phyloP scores from a whole-genome alignment of 1,140 invertebrate genomes.

The Bombus fervidus region DNA sequence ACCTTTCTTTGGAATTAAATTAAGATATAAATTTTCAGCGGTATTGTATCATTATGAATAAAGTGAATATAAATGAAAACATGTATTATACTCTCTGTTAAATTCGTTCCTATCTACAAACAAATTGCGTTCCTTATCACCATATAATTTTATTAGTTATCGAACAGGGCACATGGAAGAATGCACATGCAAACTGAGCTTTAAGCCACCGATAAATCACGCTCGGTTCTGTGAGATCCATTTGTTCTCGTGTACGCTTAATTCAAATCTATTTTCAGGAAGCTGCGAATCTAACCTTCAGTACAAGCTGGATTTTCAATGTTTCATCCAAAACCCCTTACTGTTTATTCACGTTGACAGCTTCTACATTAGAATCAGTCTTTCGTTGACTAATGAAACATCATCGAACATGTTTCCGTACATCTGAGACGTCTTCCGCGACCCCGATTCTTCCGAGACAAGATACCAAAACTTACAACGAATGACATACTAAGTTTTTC shows the following conservation, averaged over 20 bases:
- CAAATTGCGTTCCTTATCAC: neutral
- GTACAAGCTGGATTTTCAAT: neutral
- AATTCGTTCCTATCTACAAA: neutral
- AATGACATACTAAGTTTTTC: neutral
- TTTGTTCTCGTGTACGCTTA: neutral
- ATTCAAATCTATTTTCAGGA: slow-evolving; percentile 1
- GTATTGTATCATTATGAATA: neutral
- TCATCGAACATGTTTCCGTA: neutral
- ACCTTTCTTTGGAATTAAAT: neutral
- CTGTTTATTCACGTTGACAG: neutral
- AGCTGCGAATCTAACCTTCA: neutral
- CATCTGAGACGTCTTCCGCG: neutral
- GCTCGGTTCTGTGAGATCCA: neutral
- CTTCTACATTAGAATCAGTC: slow-evolving; percentile 1
- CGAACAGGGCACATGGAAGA: neutral
- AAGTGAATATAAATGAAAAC: neutral
- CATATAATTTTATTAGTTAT: neutral
- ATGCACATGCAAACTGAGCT: neutral
- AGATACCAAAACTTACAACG: neutral
- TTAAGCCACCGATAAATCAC: slow-evolving; percentile 13
- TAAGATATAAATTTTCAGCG: neutral
- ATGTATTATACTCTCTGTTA: neutral
- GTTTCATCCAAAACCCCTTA: neutral
- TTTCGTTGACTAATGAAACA: neutral
- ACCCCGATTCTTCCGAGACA: neutral